phyloP scores from a whole-genome alignment of 2,888 invertebrate species.

The Tenthredo distinguenda region DNA sequence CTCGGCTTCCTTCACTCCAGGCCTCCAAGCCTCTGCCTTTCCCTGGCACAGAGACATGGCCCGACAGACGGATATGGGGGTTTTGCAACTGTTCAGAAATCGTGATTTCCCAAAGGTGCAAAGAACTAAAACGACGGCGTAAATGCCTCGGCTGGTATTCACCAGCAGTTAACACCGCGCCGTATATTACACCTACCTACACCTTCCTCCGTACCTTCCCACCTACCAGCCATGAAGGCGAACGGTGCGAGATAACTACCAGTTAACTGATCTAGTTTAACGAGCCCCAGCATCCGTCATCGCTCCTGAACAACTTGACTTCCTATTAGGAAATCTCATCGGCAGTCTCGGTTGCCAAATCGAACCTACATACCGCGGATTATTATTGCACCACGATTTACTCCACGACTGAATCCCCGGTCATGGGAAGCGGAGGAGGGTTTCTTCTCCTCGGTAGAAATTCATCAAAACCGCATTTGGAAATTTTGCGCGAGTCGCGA shows the following conservation, averaged over 20 bases:
- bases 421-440: not conserved
- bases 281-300: slow-evolving; percentile 51
- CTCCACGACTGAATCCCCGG: not conserved
- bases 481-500: too few relatives aligned
- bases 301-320: slow-evolving; percentile 33
- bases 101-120: slow-evolving; percentile 49
- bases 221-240: not conserved
- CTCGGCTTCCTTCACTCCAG: not conserved
- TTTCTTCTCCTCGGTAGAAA: not conserved
- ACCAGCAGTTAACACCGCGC: slow-evolving; percentile 9
- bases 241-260: slow-evolving; percentile 41
- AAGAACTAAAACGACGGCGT: slow-evolving; percentile 30
- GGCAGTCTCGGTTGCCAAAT: not conserved
- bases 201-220: not conserved
- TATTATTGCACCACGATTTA: not conserved
- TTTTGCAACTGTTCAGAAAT: slow-evolving; percentile 26
- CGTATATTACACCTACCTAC: not conserved
- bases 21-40: slow-evolving; percentile 10
- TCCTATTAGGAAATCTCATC: slow-evolving; percentile 48
- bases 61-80: not conserved
- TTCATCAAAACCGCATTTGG: not conserved
- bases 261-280: slow-evolving; percentile 47
- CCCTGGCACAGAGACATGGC: slow-evolving; percentile 13
- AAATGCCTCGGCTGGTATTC: slow-evolving; percentile 2
- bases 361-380: not conserved